A percentile compares a stretch with the other conserved stretches of the same genome.
Evolutionary conservation across 2,797 vertebrate genomes (phyloP).

Genomic region (Salarias fasciatus): DNA sequence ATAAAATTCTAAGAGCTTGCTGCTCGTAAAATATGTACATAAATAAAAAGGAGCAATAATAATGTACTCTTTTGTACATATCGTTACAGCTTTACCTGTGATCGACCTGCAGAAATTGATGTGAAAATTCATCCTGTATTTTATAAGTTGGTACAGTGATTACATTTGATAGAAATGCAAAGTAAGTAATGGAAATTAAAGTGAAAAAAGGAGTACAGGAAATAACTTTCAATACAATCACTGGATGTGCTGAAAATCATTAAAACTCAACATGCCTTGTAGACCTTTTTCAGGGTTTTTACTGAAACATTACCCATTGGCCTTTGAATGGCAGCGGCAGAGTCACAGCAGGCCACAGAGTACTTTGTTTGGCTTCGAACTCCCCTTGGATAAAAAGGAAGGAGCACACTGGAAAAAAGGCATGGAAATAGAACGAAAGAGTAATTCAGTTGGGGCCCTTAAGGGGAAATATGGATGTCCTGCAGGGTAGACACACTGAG

Average conservation of each 20-base stretch:
- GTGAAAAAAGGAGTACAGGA: neutral
- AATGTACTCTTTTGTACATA: too few relatives aligned
- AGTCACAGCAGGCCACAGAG: slow-evolving; percentile 36
- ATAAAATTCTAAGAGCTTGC: too few relatives aligned
- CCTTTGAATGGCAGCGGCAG: slow-evolving; percentile 29
- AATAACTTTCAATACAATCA: neutral
- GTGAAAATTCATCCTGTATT: too few relatives aligned
- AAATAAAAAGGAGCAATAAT: neutral
- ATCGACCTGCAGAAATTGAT: too few relatives aligned
- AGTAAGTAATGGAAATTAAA: neutral
- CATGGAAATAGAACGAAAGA: slow-evolving; percentile 54
- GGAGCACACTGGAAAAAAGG: slow-evolving; percentile 24
- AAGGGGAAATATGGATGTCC: slow-evolving; percentile 52
- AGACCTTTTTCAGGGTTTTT: neutral
- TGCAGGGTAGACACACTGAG: slow-evolving; percentile 49
- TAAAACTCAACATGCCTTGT: neutral
- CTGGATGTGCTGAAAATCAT: neutral
- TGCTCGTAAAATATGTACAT: neutral
- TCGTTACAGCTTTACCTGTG: too few relatives aligned
- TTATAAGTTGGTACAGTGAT: too few relatives aligned
- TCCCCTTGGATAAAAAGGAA: slow-evolving; percentile 23
- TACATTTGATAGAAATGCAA: too few relatives aligned
- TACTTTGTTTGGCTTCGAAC: slow-evolving; percentile 55
- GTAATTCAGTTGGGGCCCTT: slow-evolving; percentile 46
- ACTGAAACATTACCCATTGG: slow-evolving; percentile 9